Conservation (phyloP, 2,888 invertebrate genomes). For the Dermolepida albohirtum region DNA sequence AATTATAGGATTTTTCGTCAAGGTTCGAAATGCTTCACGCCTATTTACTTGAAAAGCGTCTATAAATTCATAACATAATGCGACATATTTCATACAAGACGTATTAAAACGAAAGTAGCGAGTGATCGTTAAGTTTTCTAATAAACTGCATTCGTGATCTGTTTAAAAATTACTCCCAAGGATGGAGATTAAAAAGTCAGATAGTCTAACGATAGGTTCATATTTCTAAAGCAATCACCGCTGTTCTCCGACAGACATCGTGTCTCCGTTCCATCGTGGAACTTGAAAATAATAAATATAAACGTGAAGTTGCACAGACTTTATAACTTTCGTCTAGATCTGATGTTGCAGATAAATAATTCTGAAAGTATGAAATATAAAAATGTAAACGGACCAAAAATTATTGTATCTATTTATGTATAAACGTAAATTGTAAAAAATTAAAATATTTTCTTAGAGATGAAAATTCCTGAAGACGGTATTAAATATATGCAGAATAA, state of each 20-base stretch:
- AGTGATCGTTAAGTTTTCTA: constrained; percentile 8
- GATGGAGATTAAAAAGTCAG: constrained; percentile 14
- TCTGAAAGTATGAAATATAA: no score
- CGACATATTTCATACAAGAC: constrained; percentile 17
- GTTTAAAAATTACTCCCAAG: constrained; percentile 7
- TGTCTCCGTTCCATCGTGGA: not conserved
- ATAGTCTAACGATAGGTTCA: constrained; percentile 3
- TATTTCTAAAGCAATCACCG: constrained; percentile 1
- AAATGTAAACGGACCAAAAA: no score
- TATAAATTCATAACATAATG: constrained; percentile 2
- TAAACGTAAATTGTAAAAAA: no score
- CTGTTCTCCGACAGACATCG: not conserved
- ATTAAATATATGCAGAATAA: no score
- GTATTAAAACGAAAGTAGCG: constrained; percentile 18
- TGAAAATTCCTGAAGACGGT: no score
- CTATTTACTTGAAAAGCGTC: constrained; percentile 5
- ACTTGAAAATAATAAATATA: no score
- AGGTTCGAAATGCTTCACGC: constrained; percentile 1
- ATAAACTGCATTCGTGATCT: constrained; percentile 1
- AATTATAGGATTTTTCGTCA: constrained; percentile 1
- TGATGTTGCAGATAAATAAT: no score
- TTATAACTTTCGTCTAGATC: no score
- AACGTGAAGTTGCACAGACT: no score
- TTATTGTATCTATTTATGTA: no score
- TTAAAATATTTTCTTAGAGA: no score